phyloP scores from a whole-genome alignment of 2,797 vertebrate genomes.

The Rhabdophis nuchalis region DNA sequence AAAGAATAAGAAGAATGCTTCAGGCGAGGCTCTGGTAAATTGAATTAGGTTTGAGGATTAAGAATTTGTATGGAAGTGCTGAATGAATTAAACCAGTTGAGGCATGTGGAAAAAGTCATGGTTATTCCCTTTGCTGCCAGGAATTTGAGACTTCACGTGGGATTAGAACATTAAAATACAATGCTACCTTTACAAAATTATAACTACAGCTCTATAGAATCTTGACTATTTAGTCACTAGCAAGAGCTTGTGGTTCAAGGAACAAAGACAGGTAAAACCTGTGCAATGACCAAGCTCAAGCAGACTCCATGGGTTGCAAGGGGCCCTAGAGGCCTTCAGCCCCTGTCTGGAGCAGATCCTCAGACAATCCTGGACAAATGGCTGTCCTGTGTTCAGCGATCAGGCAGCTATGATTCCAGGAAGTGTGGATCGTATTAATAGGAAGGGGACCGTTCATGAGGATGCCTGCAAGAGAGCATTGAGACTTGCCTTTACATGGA shows the following conservation, averaged over 20 bases:
- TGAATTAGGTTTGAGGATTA: not conserved
- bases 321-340: not conserved
- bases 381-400: not conserved
- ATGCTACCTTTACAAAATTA: not conserved
- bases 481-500: not conserved
- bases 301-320: not conserved
- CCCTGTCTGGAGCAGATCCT: not conserved
- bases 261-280: not conserved
- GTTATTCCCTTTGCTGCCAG: not conserved
- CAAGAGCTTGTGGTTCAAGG: not conserved
- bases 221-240: not conserved
- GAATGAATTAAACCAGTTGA: not conserved
- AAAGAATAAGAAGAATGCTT: conserved; percentile 75
- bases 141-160: not conserved
- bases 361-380: not conserved
- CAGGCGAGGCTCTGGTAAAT: conserved; percentile 75
- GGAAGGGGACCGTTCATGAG: not conserved
- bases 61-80: not conserved
- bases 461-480: not conserved
- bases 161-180: not conserved
- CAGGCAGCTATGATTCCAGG: not conserved
- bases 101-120: not conserved
- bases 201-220: not conserved
- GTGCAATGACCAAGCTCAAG: not conserved
- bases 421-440: not conserved